These are phyloP conservation scores for Simalia tracyae DNA, from an alignment of 2,797 vertebrate species.

Conservation along the genomic window DNA sequence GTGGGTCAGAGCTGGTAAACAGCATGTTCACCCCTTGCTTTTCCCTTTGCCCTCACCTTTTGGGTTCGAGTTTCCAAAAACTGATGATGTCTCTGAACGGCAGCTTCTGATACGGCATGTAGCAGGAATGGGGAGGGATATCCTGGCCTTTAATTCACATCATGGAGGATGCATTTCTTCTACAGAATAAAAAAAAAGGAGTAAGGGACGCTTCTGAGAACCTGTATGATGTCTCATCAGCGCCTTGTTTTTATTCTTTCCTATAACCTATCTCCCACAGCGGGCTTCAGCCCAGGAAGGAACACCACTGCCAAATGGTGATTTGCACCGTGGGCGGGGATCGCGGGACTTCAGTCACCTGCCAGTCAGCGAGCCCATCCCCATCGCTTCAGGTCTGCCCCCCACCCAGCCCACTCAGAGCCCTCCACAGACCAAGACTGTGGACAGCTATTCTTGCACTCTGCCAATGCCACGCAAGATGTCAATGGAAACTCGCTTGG, in stretches of 20 bases:
- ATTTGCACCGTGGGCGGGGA: constrained; percentile 70
- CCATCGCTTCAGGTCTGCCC: constrained; percentile 40
- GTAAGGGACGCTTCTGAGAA: background rate
- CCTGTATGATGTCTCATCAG: background rate
- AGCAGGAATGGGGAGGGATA: background rate
- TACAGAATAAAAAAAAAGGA: background rate
- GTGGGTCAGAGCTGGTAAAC: constrained; percentile 48
- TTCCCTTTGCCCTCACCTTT: background rate
- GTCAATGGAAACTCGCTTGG: constrained; percentile 74
- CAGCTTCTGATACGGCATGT: background rate
- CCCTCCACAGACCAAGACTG: constrained; percentile 69
- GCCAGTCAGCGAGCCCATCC: constrained; percentile 42
- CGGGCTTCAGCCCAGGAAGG: constrained; percentile 83
- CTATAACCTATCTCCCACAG: constrained; percentile 59
- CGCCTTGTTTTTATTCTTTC: background rate
- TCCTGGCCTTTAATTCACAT: background rate
- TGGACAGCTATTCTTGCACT: constrained; percentile 77
- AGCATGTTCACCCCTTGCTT: background rate
- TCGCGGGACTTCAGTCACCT: constrained; percentile 38
- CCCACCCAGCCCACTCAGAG: constrained; percentile 58
- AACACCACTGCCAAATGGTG: constrained; percentile 80
- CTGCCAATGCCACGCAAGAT: constrained; percentile 82
- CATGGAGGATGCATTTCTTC: background rate
- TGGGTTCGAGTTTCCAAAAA: background rate
- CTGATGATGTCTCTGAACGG: too few relatives aligned